Percentiles rank a stretch among this genome's conserved stretches.
These are phyloP conservation scores for Vanessa cardui DNA, from an alignment of 2,888 invertebrate species.

Conservation along the genomic window DNA sequence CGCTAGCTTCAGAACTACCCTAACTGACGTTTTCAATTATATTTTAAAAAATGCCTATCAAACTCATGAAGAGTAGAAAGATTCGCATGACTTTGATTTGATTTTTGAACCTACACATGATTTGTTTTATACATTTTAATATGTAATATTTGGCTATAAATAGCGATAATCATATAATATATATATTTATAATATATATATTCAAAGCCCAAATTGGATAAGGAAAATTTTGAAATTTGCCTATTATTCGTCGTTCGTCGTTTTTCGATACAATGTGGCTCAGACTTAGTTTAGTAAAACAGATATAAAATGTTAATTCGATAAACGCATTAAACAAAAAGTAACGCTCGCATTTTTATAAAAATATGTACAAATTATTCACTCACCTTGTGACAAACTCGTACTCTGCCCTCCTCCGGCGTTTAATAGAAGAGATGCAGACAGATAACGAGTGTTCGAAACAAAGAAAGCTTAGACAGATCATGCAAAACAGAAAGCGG, in stretches of 20 bases:
- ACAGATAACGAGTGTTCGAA: constrained; percentile 30
- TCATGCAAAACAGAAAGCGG: constrained; percentile 49
- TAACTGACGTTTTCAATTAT: constrained; percentile 5
- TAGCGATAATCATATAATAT: too few species aligned
- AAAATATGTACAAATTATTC: not conserved
- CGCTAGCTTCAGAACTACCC: constrained; percentile 29
- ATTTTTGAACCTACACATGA: too few species aligned
- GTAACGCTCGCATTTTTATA: not conserved
- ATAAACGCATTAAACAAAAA: not conserved
- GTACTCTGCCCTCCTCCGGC: constrained; percentile 5
- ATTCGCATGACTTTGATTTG: too few species aligned
- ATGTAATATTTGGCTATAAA: too few species aligned
- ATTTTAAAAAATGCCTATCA: not conserved
- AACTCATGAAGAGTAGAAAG: not conserved
- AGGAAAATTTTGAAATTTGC: too few species aligned
- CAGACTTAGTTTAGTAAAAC: not conserved
- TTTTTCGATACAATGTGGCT: too few species aligned
- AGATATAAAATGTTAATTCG: not conserved
- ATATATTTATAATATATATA: too few species aligned
- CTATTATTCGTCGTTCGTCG: too few species aligned
- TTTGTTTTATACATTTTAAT: too few species aligned
- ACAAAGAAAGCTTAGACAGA: constrained; percentile 48
- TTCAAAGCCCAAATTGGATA: too few species aligned
- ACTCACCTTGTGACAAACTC: constrained; percentile 32
- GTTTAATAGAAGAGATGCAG: constrained; percentile 16